phyloP scores from a whole-genome alignment of 2,888 invertebrate genomes.

The Polyploca ridens region DNA sequence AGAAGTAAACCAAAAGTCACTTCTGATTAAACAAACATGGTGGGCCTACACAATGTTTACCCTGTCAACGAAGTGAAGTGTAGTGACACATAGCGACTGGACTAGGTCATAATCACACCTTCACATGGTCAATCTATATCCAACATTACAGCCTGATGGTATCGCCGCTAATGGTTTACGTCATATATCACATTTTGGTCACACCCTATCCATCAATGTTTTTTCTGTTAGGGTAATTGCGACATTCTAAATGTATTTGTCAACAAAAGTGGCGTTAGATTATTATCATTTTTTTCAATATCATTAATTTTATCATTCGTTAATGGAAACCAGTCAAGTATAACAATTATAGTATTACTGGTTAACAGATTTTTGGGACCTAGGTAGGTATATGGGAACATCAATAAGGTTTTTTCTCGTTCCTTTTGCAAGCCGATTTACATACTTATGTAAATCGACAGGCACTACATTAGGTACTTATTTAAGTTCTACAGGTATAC shows the following conservation, averaged over 20 bases:
- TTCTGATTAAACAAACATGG: neutral
- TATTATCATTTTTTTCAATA: neutral
- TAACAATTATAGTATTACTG: conserved; percentile 21
- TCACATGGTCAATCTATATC: conserved; percentile 1
- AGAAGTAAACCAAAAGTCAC: neutral
- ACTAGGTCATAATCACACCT: conserved; percentile 7
- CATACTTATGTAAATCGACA: too few relatives aligned
- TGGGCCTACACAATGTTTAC: conserved; percentile 6
- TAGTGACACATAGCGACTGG: neutral
- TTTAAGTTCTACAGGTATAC: too few relatives aligned
- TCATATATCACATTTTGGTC: conserved; percentile 62
- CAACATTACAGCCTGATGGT: conserved; percentile 39
- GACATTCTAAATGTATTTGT: neutral
- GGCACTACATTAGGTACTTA: too few relatives aligned
- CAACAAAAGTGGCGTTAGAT: conserved; percentile 1
- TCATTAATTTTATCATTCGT: too few relatives aligned
- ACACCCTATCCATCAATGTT: conserved; percentile 46
- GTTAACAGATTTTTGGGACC: neutral
- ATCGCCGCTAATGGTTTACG: conserved; percentile 62
- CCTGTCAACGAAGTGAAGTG: neutral
- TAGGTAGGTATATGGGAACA: neutral
- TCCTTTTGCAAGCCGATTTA: too few relatives aligned
- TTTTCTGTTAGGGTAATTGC: conserved; percentile 17
- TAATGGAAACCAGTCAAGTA: conserved; percentile 1
- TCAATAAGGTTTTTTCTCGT: too few relatives aligned